Conservation (phyloP, 2,888 invertebrate species). For the Harpagoxenus sublaevis region DNA sequence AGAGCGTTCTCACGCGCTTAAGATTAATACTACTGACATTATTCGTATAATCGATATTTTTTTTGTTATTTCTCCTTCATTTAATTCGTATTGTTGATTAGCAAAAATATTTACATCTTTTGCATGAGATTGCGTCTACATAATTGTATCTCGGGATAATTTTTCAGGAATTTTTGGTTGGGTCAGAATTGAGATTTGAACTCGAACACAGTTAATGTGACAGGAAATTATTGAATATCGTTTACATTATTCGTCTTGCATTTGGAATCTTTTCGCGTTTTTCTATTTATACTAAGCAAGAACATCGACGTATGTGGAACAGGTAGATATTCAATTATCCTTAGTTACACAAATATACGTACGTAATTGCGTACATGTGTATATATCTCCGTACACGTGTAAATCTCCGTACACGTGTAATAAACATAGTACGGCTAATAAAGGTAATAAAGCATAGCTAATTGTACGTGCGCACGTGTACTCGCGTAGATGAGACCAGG, state of each 20-base stretch:
- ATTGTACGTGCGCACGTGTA: slow-evolving; percentile 24
- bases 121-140: background rate
- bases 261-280: background rate
- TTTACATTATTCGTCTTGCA: background rate
- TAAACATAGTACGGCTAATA: slow-evolving; percentile 36
- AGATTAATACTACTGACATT: background rate
- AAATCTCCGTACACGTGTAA: slow-evolving; percentile 20
- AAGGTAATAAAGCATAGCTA: slow-evolving; percentile 40
- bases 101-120: background rate
- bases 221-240: background rate
- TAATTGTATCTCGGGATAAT: background rate
- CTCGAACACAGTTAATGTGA: background rate
- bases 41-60: background rate
- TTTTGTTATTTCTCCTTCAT: background rate
- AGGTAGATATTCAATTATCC: slow-evolving; percentile 13
- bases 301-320: background rate
- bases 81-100: slow-evolving; percentile 9
- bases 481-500: slow-evolving; percentile 11
- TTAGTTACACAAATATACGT: slow-evolving; percentile 13
- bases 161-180: background rate
- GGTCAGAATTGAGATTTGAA: background rate
- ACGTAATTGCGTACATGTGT: slow-evolving; percentile 7
- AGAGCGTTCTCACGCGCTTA: background rate
- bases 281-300: background rate
- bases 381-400: background rate